Conservation (phyloP, 1,140 invertebrate species). For the Eumaeus atala region DNA sequence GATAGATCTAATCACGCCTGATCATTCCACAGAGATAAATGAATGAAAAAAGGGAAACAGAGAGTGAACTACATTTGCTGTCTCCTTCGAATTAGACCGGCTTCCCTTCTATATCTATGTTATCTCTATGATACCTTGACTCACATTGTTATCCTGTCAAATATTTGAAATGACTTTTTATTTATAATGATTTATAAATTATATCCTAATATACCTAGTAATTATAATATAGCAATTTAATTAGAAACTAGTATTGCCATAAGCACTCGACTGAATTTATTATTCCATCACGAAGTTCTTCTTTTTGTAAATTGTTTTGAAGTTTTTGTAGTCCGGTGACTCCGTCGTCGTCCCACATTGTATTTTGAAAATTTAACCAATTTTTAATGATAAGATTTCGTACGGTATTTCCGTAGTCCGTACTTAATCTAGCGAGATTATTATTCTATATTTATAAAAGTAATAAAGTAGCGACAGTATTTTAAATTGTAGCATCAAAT, state of each 20-base stretch:
- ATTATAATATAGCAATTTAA: constrained; percentile 11
- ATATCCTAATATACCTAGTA: not conserved
- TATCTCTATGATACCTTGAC: too few relatives aligned
- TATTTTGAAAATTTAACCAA: constrained; percentile 54
- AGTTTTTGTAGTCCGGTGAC: constrained; percentile 36
- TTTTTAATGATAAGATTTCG: constrained; percentile 31
- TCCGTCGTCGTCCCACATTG: constrained; percentile 42
- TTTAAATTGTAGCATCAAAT: constrained; percentile 64
- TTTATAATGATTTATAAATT: too few relatives aligned
- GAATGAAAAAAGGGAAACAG: too few relatives aligned
- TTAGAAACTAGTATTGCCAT: not conserved
- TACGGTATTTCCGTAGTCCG: constrained; percentile 21
- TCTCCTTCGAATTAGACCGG: too few relatives aligned
- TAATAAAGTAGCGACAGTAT: constrained; percentile 58
- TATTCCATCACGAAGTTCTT: constrained; percentile 20
- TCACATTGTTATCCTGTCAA: too few relatives aligned
- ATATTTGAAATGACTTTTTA: too few relatives aligned
- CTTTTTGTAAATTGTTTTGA: constrained; percentile 45
- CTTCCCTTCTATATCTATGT: too few relatives aligned
- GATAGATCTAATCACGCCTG: too few relatives aligned
- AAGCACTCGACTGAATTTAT: not conserved
- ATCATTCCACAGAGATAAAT: too few relatives aligned
- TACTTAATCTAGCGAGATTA: constrained; percentile 24
- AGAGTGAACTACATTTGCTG: too few relatives aligned
- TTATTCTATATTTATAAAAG: constrained; percentile 39